Base-by-base conservation (phyloP, 1,140 invertebrate genomes). In the Leguminivora glycinivorella region DNA sequence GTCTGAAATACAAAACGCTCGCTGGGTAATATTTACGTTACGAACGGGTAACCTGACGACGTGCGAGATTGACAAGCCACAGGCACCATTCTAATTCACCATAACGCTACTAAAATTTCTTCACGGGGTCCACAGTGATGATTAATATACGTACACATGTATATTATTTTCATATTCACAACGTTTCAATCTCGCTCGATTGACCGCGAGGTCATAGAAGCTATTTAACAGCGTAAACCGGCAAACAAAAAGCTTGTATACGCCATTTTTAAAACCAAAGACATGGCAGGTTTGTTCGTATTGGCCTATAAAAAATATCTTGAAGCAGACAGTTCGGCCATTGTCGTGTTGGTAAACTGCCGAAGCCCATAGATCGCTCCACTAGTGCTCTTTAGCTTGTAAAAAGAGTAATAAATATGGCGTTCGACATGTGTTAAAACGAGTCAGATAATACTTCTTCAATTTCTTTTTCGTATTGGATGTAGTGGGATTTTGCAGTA, bases 181-280 rank as follows among this genome's bases (percentile, higher is more conserved):
- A 85, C 83, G 87, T 89, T 87, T 87, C 82, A 78, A 82, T 83
- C 83, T 87, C 83, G 81, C 74, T 69, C 68, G 78, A 88, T 78
- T 76, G 85, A 81, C 73, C 87, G 82, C 83, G 79, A 82, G 82
- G 78, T 84, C 83, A 86, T 80, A 82, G 80, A 87, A 90, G 88
- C 80, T 83, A 78, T 85, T 92, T 84, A 91, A 86, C 82, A 90
- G 83, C 85, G 85, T 91, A 92, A 90, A 92, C 91, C 90, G 91
- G 91, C 90, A 90, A 92, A 92, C 90, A 92, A 92, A 91, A 92
- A 92, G 90, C 90, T 92, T 92, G 90, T 92, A 92, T 92, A 92
- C 91, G 91, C 91, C 91, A 92, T 92, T 92, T 92, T 92, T 92
- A 91, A 92, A 92, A 92, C 91, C 91, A 90, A 90, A 91, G 91